These are phyloP conservation scores for Malurus melanocephalus DNA, from an alignment of 2,113 vertebrate genomes.

Conservation along the genomic window DNA sequence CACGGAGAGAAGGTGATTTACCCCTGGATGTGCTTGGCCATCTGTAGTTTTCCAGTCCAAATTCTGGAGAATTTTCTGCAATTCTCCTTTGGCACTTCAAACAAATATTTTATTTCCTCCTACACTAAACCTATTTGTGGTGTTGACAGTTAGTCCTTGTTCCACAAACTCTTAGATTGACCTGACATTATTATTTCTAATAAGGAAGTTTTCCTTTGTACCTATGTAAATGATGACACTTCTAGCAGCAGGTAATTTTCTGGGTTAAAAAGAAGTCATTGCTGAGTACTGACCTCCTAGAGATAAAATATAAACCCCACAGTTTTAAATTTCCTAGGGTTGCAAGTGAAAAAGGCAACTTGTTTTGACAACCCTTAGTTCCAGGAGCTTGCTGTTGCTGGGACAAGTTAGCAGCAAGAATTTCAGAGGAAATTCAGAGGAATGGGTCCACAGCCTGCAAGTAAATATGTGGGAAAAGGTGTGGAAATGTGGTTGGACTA, in stretches of 20 bases:
- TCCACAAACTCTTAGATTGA: conserved; percentile 24
- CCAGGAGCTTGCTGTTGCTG: background rate
- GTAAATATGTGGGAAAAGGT: background rate
- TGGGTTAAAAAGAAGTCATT: background rate
- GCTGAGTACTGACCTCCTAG: background rate
- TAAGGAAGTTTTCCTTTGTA: background rate
- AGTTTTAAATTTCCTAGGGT: background rate
- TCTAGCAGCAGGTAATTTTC: background rate
- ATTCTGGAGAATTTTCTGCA: background rate
- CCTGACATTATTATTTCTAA: background rate
- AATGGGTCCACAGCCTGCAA: background rate
- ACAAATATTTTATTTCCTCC: conserved; percentile 52
- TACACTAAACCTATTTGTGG: background rate
- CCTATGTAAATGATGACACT: background rate
- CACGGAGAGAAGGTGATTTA: conserved; percentile 32
- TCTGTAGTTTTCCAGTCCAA: conserved; percentile 47
- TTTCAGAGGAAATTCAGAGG: background rate
- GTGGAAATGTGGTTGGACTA: background rate
- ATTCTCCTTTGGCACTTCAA: background rate
- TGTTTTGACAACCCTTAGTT: background rate
- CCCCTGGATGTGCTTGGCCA: conserved; percentile 5
- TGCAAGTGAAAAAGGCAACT: background rate
- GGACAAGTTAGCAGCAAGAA: background rate
- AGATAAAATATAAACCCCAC: background rate
- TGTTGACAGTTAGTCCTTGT: background rate